A percentile compares a stretch with the other conserved stretches of the same genome.
These are phyloP conservation scores for Stenotaenia linearis DNA, from an alignment of 2,888 invertebrate genomes.

Conservation along the genomic window DNA sequence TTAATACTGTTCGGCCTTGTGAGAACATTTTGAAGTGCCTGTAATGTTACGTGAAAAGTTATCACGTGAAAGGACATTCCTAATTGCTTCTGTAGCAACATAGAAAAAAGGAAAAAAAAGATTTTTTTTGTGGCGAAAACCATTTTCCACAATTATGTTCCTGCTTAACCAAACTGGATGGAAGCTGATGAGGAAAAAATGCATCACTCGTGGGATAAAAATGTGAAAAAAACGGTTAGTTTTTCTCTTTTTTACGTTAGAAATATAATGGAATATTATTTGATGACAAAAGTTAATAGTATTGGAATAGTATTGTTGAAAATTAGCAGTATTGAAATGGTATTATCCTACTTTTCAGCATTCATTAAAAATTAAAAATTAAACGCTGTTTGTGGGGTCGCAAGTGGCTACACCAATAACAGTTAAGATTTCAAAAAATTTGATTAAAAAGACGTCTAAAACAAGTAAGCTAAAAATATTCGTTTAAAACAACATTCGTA, in stretches of 20 bases:
- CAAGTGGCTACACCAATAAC: no score
- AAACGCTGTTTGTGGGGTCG: no score
- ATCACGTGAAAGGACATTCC: background rate
- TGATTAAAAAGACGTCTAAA: no score
- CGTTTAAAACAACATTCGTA: no score
- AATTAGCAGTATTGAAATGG: no score
- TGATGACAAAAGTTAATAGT: no score
- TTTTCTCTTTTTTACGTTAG: background rate
- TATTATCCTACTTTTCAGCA: no score
- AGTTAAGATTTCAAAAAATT: no score
- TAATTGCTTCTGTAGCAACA: background rate
- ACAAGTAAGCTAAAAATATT: no score
- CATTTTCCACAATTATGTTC: background rate
- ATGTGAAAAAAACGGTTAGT: background rate
- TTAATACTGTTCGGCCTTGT: slow-evolving; percentile 13
- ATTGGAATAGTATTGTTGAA: no score
- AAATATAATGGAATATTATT: no score
- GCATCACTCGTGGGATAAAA: background rate
- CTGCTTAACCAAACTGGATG: background rate
- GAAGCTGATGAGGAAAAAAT: background rate
- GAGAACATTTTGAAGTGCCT: background rate
- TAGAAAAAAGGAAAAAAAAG: background rate
- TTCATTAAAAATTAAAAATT: no score
- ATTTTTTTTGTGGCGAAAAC: background rate
- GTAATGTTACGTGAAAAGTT: background rate